A percentile compares a stretch with the other conserved stretches of the same genome.
Evolutionary conservation across 1,140 invertebrate genomes (phyloP).

Genomic region (Lordiphosa stackelbergi): DNA sequence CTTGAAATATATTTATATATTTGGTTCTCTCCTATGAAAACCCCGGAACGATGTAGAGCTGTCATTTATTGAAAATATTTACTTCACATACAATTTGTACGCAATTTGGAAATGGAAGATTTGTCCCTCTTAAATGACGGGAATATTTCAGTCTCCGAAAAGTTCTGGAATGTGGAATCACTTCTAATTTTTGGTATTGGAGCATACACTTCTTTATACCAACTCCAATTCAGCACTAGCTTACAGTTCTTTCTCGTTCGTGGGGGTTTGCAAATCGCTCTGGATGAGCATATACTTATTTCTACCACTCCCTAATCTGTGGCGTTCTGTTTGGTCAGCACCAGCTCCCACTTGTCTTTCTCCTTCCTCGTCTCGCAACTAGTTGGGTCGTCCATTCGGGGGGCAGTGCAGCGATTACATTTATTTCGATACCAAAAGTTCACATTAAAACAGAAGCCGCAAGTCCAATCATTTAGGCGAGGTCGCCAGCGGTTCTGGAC

Average conservation of each 20-base stretch:
- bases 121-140: neutral
- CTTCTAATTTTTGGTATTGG: neutral
- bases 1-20: no score
- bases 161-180: neutral
- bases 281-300: no score
- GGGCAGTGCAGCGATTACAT: slow-evolving; percentile 50
- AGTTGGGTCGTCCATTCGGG: slow-evolving; percentile 14
- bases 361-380: slow-evolving; percentile 22
- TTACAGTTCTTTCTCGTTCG: no score
- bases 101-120: neutral
- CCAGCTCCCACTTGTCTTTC: slow-evolving; percentile 44
- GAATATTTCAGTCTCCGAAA: neutral
- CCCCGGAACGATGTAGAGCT: no score
- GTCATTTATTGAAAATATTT: neutral
- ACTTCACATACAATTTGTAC: neutral
- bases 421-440: slow-evolving; percentile 59
- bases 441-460: slow-evolving; percentile 40
- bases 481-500: slow-evolving; percentile 11
- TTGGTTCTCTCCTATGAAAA: no score
- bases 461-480: slow-evolving; percentile 40
- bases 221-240: no score
- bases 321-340: slow-evolving; percentile 15
- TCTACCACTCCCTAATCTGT: slow-evolving; percentile 8
- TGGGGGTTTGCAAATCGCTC: no score
- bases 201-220: neutral